A percentile compares a stretch with the other conserved stretches of the same genome.
phyloP scores from a whole-genome alignment of 2,797 vertebrate genomes.

The Moxostoma hubbsi region DNA sequence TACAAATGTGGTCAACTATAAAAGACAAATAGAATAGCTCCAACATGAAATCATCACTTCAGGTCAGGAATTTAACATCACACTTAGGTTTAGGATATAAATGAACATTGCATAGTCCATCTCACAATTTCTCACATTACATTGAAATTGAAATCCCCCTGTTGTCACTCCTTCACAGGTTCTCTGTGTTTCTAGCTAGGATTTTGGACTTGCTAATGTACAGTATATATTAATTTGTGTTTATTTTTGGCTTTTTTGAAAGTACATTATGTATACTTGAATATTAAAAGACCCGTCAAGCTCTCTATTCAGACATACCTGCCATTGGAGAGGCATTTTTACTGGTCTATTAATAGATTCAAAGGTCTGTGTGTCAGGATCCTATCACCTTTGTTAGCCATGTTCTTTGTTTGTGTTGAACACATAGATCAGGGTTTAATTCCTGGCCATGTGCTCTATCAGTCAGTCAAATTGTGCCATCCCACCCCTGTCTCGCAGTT shows the following conservation, averaged over 20 bases:
- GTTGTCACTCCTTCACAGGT: background rate
- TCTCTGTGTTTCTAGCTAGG: background rate
- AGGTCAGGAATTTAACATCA: too few species aligned
- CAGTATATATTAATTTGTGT: background rate
- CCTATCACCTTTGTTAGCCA: too few species aligned
- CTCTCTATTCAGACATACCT: background rate
- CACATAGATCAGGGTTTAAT: too few species aligned
- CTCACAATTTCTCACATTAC: conserved; percentile 6
- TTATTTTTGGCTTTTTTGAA: background rate
- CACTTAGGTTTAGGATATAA: too few species aligned
- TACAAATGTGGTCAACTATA: too few species aligned
- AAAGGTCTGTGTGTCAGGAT: background rate
- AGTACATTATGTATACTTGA: background rate
- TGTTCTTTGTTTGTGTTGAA: too few species aligned
- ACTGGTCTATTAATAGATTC: background rate
- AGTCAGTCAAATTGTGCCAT: too few species aligned
- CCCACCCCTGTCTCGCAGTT: too few species aligned
- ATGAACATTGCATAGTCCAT: conserved; percentile 17
- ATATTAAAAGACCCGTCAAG: too few species aligned
- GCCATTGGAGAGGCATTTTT: conserved; percentile 48
- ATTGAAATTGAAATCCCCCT: background rate
- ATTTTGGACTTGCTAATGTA: background rate
- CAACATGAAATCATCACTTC: too few species aligned
- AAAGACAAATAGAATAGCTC: too few species aligned
- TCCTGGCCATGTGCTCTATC: too few species aligned